These are phyloP conservation scores for Nautilus pompilius DNA, from an alignment of 1,140 invertebrate species.

Conservation along the genomic window DNA sequence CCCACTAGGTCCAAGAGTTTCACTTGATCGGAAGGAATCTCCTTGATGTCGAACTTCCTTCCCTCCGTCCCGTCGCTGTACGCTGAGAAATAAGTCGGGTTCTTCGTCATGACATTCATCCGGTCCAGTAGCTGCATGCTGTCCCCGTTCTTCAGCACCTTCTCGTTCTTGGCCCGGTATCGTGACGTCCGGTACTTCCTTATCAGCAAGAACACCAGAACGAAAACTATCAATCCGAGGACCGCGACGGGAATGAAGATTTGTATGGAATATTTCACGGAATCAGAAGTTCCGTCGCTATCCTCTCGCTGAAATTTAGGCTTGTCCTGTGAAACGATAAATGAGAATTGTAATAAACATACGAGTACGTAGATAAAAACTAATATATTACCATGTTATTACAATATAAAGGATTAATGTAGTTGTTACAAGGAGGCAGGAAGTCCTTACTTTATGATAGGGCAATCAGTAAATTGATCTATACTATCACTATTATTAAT, in stretches of 20 bases:
- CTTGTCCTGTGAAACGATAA: not conserved
- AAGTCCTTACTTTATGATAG: not conserved
- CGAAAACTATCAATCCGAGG: not conserved
- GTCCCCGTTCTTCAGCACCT: conserved; percentile 33
- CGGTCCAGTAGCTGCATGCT: conserved; percentile 39
- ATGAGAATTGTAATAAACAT: not conserved
- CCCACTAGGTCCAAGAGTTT: conserved; percentile 75
- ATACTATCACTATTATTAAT: too few relatives aligned
- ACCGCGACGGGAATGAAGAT: not conserved
- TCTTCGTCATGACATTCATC: conserved; percentile 47
- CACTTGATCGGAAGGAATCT: conserved; percentile 61
- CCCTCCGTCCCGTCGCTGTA: conserved; percentile 9
- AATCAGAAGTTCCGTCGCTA: not conserved
- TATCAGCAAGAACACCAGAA: not conserved
- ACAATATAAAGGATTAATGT: not conserved
- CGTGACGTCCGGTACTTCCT: not conserved
- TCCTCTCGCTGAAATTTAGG: not conserved
- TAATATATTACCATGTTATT: not conserved
- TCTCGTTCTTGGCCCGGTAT: conserved; percentile 1
- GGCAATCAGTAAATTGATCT: too few relatives aligned
- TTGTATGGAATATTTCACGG: not conserved
- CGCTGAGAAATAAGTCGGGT: conserved; percentile 41
- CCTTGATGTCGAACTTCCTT: conserved; percentile 20
- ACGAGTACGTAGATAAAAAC: not conserved
- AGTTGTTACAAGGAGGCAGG: not conserved